Conservation (phyloP, 2,888 invertebrate genomes). For the Torymus aiolomorphi region DNA sequence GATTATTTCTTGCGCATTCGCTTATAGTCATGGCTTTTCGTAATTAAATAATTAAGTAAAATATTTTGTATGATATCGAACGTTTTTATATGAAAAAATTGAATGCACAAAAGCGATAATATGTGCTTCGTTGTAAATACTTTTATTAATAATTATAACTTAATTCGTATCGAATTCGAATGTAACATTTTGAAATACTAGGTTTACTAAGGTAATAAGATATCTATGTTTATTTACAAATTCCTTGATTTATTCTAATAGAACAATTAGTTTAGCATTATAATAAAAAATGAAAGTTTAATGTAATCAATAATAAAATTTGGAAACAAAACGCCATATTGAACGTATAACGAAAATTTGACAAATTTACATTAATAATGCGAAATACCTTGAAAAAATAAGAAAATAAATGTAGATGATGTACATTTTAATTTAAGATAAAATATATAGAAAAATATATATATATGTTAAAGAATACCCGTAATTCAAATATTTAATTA, state of each 20-base stretch:
- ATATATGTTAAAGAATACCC: conserved; percentile 1
- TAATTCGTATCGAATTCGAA: neutral
- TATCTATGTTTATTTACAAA: neutral
- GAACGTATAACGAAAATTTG: neutral
- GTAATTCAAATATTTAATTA: neutral
- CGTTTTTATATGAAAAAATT: conserved; percentile 15
- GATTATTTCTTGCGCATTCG: conserved; percentile 33
- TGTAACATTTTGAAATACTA: neutral
- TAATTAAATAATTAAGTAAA: conserved; percentile 39
- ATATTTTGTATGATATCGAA: conserved; percentile 41
- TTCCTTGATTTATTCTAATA: neutral
- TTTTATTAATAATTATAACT: conserved; percentile 29
- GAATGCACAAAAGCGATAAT: conserved; percentile 3
- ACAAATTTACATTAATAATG: conserved; percentile 13
- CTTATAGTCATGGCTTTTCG: conserved; percentile 24
- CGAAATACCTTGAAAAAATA: conserved; percentile 12
- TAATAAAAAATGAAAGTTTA: conserved; percentile 14
- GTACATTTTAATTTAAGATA: no score
- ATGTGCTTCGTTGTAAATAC: conserved; percentile 44
- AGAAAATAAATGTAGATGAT: conserved; percentile 2
- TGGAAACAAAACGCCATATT: neutral
- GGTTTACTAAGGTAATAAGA: neutral
- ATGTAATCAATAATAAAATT: conserved; percentile 1
- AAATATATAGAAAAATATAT: neutral
- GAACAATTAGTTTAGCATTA: neutral